phyloP scores from a whole-genome alignment of 2,113 vertebrate genomes.

The Arothron firmamentum region DNA sequence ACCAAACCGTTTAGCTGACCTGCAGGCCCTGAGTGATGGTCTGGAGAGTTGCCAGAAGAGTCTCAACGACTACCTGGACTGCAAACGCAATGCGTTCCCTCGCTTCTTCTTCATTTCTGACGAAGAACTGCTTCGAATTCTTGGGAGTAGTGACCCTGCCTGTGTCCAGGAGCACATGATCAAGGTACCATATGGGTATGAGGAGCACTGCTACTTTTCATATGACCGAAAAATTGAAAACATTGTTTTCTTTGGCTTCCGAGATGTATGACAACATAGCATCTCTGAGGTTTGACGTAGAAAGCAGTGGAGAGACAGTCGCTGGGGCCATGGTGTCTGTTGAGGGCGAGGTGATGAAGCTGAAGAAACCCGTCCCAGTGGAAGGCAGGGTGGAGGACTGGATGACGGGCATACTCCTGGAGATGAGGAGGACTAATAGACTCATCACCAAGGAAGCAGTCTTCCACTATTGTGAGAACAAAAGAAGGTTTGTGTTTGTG shows the following conservation, averaged over 20 bases:
- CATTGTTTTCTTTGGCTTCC: constrained; percentile 8
- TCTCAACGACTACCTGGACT: constrained; percentile 91
- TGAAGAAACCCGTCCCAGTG: constrained; percentile 75
- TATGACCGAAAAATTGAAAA: constrained; percentile 4
- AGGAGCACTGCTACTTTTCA: neutral
- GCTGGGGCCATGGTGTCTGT: constrained; percentile 90
- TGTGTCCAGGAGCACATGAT: constrained; percentile 98
- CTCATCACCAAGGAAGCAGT: constrained; percentile 95
- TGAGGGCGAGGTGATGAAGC: constrained; percentile 88
- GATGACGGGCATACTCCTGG: constrained; percentile 85
- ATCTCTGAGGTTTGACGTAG: constrained; percentile 79
- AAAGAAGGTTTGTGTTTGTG: constrained; percentile 76
- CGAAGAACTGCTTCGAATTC: constrained; percentile 93
- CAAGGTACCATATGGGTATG: constrained; percentile 75
- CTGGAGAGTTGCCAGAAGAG: constrained; percentile 95
- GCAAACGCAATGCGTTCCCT: constrained; percentile 91
- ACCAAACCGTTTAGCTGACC: constrained; percentile 80
- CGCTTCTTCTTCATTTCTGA: constrained; percentile 98
- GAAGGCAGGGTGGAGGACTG: constrained; percentile 91
- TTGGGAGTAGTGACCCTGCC: constrained; percentile 85
- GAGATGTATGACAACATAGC: constrained; percentile 97
- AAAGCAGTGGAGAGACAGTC: constrained; percentile 71
- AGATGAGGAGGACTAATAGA: constrained; percentile 90
- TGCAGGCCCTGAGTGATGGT: constrained; percentile 80
- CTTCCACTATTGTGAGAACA: constrained; percentile 83